A percentile compares a stretch with the other conserved stretches of the same genome.
phyloP scores from a whole-genome alignment of 2,797 vertebrate species.

The Sebastes iracundus region DNA sequence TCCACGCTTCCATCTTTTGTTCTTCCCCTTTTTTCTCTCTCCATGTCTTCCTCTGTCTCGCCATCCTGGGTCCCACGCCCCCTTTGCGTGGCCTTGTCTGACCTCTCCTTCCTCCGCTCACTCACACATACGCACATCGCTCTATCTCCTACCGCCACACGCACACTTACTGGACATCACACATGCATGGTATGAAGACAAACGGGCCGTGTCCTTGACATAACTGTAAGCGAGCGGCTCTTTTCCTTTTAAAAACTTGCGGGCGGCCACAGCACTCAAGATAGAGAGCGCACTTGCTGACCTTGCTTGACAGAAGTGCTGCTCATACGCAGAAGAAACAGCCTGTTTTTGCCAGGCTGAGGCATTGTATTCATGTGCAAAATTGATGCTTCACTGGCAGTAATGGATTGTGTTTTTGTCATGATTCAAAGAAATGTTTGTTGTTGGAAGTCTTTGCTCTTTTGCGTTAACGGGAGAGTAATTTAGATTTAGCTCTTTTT shows the following conservation, averaged over 20 bases:
- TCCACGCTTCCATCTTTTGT: constrained; percentile 63
- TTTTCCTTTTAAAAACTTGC: constrained; percentile 28
- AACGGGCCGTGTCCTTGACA: constrained; percentile 35
- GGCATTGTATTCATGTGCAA: constrained; percentile 20
- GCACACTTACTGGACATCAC: constrained; percentile 29
- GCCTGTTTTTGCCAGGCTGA: constrained; percentile 3
- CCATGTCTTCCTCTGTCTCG: constrained; percentile 59
- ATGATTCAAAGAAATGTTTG: constrained; percentile 22
- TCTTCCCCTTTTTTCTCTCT: constrained; percentile 27
- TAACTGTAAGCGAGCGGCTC: constrained; percentile 17
- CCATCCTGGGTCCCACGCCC: constrained; percentile 56
- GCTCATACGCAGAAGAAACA: constrained; percentile 7
- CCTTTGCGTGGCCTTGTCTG: constrained; percentile 61
- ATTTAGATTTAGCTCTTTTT: constrained; percentile 46
- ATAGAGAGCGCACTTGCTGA: constrained; percentile 39
- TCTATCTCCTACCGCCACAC: constrained; percentile 1
- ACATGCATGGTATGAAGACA: constrained; percentile 38
- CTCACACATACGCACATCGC: constrained; percentile 26
- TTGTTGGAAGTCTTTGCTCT: constrained; percentile 11
- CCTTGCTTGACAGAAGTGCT: constrained; percentile 16
- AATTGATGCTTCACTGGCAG: constrained; percentile 14
- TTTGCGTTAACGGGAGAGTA: constrained; percentile 26
- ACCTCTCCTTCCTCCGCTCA: constrained; percentile 59
- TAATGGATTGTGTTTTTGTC: constrained; percentile 15
- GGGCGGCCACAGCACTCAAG: constrained; percentile 1